Base-by-base conservation (phyloP, 2,888 invertebrate species). In the Hypsopygia costalis region DNA sequence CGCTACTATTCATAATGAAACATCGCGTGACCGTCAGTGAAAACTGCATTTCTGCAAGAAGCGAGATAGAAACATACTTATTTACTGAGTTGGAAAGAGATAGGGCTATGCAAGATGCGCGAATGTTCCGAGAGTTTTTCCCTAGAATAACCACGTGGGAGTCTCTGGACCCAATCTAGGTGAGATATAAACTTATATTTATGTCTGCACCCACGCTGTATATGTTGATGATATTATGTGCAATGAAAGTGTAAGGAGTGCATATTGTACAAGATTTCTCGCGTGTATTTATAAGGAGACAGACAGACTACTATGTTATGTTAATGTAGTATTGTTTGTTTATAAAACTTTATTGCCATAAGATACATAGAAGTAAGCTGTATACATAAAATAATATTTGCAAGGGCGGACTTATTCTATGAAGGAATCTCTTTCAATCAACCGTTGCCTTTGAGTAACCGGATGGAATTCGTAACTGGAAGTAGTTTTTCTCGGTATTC, bases 41-140 rank as follows among this genome's bases (percentile, higher is more conserved):
- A 75, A 75, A 73, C 69, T 69, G 71, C 72, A 74, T 74, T 70
- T 67, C 69, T 70, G 62, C 45, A 43, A 28, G 10, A 55, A 70
- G 39, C 44, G 58, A 62, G 69, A 68, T 41, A 41, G 9, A 36
- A n/a, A 39, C 44, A 51, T 36, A 6, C 32, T 7, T 21, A 8
- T 29, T 0, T 3, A 3, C 11, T 12, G 11, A 22, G 55, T 42
- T 41, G 25, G 51, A 63, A 36, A 43, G 58, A 58, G 64, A 62
- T 6, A 33, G 36, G 47, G 38, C 52, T 53, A 51, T 50, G 47
- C 46, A 9, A 36, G 36, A 11, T 25, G n/a, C 25, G 11, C 22
- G 3, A n/a, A n/a, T 36, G 30, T 30, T 16, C 16, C 4, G 16
- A 16, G 16, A 2, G 16, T 16, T 36, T 36, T 30, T n/a, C 25